Percentiles rank a stretch among this genome's conserved stretches.
Conservation (phyloP, 1,140 invertebrate genomes). For the Macrostomum lignano region DNA sequence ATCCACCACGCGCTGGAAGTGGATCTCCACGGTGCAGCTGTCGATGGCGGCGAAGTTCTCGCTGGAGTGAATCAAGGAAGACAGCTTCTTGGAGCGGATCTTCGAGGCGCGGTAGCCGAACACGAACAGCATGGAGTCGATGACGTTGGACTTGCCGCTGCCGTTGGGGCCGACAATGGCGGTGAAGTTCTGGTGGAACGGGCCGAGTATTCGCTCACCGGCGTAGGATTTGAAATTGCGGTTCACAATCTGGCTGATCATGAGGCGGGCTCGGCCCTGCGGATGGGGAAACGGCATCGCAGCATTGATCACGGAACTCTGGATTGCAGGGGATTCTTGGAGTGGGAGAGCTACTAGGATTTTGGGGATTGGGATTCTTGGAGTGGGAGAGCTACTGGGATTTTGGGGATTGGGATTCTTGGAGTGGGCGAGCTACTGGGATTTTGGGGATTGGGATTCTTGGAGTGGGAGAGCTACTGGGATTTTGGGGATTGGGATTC, state of each 20-base stretch:
- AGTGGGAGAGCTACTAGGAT: too few species aligned
- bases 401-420: too few species aligned
- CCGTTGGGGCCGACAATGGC: constrained; percentile 45
- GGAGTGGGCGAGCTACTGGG: too few species aligned
- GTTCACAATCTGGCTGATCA: constrained; percentile 70
- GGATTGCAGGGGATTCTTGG: constrained; percentile 5
- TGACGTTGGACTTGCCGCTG: constrained; percentile 96
- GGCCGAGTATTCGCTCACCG: constrained; percentile 37
- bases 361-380: too few species aligned
- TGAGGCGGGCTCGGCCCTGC: constrained; percentile 33
- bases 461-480: too few species aligned
- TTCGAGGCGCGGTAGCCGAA: constrained; percentile 83
- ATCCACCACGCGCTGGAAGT: constrained; percentile 67
- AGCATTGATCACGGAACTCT: too few species aligned
- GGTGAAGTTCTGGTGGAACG: constrained; percentile 26
- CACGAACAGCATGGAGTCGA: constrained; percentile 95
- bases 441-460: too few species aligned
- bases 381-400: too few species aligned
- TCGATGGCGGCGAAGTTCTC: constrained; percentile 43
- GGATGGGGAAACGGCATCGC: too few species aligned
- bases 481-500: too few species aligned
- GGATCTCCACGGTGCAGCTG: constrained; percentile 55
- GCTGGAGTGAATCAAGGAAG: constrained; percentile 74
- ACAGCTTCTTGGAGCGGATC: constrained; percentile 79
- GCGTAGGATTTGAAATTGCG: constrained; percentile 92